phyloP scores from a whole-genome alignment of 2,888 invertebrate species.

The Nebria salina region DNA sequence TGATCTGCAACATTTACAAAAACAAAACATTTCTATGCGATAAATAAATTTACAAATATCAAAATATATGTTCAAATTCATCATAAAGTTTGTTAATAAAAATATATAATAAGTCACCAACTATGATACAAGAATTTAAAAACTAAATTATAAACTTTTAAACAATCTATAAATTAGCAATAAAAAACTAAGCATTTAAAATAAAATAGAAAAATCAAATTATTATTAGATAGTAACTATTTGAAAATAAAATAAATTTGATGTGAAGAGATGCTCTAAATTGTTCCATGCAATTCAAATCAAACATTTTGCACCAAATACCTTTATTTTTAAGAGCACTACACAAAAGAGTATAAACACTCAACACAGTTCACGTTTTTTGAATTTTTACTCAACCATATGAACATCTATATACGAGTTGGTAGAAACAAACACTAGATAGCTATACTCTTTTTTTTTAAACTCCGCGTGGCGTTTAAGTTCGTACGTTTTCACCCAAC shows the following conservation, averaged over 20 bases:
- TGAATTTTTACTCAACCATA: not conserved
- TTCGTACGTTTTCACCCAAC: constrained; percentile 31
- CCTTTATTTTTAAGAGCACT: no score
- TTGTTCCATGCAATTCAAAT: no score
- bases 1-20: constrained; percentile 17
- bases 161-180: no score
- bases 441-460: not conserved
- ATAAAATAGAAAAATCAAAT: no score
- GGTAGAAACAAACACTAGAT: not conserved
- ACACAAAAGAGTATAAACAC: no score
- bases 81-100: not conserved
- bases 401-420: not conserved
- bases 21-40: not conserved
- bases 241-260: no score
- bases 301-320: no score
- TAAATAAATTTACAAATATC: not conserved
- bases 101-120: not conserved
- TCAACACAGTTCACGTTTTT: no score
- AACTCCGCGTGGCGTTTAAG: not conserved
- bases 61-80: not conserved
- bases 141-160: not conserved
- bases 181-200: no score
- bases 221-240: no score
- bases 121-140: not conserved
- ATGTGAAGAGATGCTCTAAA: no score